A percentile compares a stretch with the other conserved stretches of the same genome.
Conservation (phyloP, 2,113 vertebrate genomes). For the Marmota flaviventris region DNA sequence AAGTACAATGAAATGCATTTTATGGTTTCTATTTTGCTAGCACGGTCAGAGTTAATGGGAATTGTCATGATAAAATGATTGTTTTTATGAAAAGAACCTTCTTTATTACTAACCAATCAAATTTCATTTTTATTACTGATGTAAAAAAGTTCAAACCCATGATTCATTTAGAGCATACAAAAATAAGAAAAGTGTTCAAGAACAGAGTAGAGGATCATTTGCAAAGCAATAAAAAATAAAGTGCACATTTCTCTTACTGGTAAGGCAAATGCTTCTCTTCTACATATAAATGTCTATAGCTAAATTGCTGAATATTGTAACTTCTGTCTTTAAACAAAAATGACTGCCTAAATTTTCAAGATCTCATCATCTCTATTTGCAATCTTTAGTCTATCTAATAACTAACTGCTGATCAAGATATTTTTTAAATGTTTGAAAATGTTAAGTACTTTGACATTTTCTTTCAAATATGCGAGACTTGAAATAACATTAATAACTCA, state of each 20-base stretch:
- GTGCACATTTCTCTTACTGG: slow-evolving; percentile 78
- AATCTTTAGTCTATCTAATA: slow-evolving; percentile 51
- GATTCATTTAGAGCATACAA: slow-evolving; percentile 68
- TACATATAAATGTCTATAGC: slow-evolving; percentile 70
- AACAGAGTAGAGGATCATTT: slow-evolving; percentile 54
- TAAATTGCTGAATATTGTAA: slow-evolving; percentile 67
- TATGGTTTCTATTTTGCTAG: slow-evolving; percentile 61
- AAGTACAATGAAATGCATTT: slow-evolving; percentile 68
- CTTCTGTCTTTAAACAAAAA: slow-evolving; percentile 74
- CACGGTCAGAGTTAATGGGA: slow-evolving; percentile 73
- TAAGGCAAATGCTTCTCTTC: slow-evolving; percentile 74
- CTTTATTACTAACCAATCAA: slow-evolving; percentile 79
- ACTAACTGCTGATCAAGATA: slow-evolving; percentile 68
- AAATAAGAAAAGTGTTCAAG: slow-evolving; percentile 80
- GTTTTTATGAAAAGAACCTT: slow-evolving; percentile 73
- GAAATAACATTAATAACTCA: slow-evolving; percentile 54
- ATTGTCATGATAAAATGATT: slow-evolving; percentile 65
- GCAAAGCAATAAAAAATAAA: slow-evolving; percentile 79
- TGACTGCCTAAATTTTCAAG: slow-evolving; percentile 71
- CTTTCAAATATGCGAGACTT: slow-evolving; percentile 59
- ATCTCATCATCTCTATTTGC: slow-evolving; percentile 73
- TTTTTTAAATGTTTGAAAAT: slow-evolving; percentile 71
- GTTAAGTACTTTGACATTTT: slow-evolving; percentile 74
- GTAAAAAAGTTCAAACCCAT: slow-evolving; percentile 77
- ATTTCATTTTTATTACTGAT: slow-evolving; percentile 82